Conservation (phyloP, 2,797 vertebrate species). For the Gadopsis bispinosus region DNA sequence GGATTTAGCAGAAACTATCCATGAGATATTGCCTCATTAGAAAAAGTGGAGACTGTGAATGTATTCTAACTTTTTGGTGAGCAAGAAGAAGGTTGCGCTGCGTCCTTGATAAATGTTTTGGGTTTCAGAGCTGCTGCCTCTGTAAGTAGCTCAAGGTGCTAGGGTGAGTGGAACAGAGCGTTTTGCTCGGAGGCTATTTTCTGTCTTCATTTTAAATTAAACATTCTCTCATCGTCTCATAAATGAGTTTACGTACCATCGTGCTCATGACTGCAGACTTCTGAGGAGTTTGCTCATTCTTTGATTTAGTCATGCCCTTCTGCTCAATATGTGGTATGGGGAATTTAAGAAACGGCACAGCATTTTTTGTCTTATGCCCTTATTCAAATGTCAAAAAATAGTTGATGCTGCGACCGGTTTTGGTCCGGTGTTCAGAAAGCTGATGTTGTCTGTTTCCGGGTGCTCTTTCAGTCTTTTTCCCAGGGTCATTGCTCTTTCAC, state of each 20-base stretch:
- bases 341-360: constrained; percentile 14
- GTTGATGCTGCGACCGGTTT: not conserved
- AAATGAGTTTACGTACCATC: constrained; percentile 26
- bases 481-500: too few species aligned
- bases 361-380: not conserved
- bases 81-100: not conserved
- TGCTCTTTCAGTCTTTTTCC: not conserved
- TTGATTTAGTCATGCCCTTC: constrained; percentile 50
- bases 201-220: constrained; percentile 56
- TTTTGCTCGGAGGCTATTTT: constrained; percentile 38
- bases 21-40: constrained; percentile 17
- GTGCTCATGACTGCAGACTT: constrained; percentile 13
- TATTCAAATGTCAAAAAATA: not conserved
- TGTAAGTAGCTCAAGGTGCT: constrained; percentile 46
- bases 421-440: not conserved
- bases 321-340: constrained; percentile 26
- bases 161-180: constrained; percentile 27
- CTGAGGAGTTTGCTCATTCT: constrained; percentile 32
- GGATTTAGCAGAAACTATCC: not conserved
- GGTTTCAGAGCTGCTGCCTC: constrained; percentile 45
- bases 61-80: constrained; percentile 12
- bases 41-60: constrained; percentile 9
- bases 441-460: not conserved
- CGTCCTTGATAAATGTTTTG: constrained; percentile 34
- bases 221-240: constrained; percentile 35